Base-by-base conservation (phyloP, 2,113 vertebrate genomes). In the Pogona vitticeps region DNA sequence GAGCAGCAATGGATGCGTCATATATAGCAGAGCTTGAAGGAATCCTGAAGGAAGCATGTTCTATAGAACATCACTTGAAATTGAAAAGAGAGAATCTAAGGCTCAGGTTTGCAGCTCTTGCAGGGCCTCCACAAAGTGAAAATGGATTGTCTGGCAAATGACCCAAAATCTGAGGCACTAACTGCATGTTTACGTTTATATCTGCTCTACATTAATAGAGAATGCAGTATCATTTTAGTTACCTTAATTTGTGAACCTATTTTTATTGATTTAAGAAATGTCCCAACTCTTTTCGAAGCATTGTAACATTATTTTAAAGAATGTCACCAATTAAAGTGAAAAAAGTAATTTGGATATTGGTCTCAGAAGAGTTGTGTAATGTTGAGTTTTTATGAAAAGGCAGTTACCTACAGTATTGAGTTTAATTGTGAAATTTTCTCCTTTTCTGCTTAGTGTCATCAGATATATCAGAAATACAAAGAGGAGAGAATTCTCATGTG, bases 21-120 rank as follows among this genome's bases (percentile, higher is more conserved):
- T 86, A 63, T 80, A 67, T 80, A 63, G 52, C 72, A 0, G 91
- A 94, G 75, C 77, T 95, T 90, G 94, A 96, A 79, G 93, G 71
- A 89, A 94, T 96, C 89, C 90, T 95, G 89, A 94, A 94, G 91
- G 95, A 96, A 94, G 94, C 94, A 76, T 86, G 78, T 85, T 77
- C 83, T 87, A 81, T 96, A 84, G 95, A 96, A 93, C 90, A 92
- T 65, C 93, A 94, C 75, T 85, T 96, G 59, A 88, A 92, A 82
- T 89, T 92, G 83, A 96, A 94, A 90, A 94, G 92, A 88, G 94
- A 96, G 38, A 83, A 91, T 36, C 89, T 96, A 76, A 94, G 84
- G 88, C 91, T 93, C 82, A 92, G 90, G 36, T 89, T 96, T 76
- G 90, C 91, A 70, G 81, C 91, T 61, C 94, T 95, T 89, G 91